A percentile compares a stretch with the other conserved stretches of the same genome.
phyloP scores from a whole-genome alignment of 2,797 vertebrate genomes.

The Darevskia mixta region DNA sequence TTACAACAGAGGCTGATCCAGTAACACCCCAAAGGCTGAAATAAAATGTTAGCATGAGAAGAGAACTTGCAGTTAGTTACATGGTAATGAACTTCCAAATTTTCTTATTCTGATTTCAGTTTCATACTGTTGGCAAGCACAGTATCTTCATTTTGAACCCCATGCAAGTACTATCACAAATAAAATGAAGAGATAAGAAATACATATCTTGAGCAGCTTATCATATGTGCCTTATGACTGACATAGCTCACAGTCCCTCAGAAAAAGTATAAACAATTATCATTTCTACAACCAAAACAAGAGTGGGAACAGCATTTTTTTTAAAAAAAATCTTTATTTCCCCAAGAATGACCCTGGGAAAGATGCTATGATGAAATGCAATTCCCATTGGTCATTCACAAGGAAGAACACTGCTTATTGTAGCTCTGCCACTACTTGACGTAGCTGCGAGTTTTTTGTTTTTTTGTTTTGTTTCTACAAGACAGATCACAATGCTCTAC shows the following conservation, averaged over 20 bases:
- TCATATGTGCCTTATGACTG: neutral
- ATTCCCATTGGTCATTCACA: neutral
- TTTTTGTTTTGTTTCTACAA: too few species aligned
- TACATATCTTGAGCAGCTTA: neutral
- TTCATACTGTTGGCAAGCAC: neutral
- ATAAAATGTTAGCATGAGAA: constrained; percentile 38
- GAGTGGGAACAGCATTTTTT: neutral
- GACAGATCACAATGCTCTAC: too few species aligned
- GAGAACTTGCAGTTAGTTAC: neutral
- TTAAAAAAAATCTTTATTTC: neutral
- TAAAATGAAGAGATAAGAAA: neutral
- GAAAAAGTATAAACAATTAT: neutral
- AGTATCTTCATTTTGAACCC: neutral
- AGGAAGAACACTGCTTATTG: neutral
- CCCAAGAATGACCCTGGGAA: neutral
- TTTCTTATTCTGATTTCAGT: neutral
- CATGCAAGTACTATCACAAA: neutral
- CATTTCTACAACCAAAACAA: neutral
- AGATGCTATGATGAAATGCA: neutral
- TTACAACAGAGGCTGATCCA: constrained; percentile 66
- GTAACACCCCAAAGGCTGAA: constrained; percentile 35
- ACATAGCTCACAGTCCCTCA: neutral
- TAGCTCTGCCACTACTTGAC: neutral
- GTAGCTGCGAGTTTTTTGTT: neutral
- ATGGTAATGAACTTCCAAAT: neutral